phyloP scores from a whole-genome alignment of 2,113 vertebrate species.

The Aepyceros melampus region DNA sequence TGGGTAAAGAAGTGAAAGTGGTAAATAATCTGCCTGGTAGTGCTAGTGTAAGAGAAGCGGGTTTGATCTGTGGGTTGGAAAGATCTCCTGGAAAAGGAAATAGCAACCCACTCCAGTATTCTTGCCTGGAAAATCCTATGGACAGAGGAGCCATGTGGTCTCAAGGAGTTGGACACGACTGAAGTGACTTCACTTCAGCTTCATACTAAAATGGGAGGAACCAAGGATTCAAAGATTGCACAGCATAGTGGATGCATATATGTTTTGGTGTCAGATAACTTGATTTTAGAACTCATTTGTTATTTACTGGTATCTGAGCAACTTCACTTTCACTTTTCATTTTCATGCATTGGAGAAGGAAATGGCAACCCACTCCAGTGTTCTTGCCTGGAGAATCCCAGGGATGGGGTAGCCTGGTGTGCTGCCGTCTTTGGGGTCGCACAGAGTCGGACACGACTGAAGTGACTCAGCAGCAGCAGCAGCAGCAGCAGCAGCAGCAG shows the following conservation, averaged over 20 bases:
- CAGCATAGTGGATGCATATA: background rate
- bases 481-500: too few species aligned
- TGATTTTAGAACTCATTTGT: background rate
- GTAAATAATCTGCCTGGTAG: background rate
- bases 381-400: too few species aligned
- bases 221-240: background rate
- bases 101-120: background rate
- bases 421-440: accelerated
- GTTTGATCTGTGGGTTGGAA: background rate
- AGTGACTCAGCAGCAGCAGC: too few species aligned
- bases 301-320: background rate
- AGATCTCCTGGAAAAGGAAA: background rate
- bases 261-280: background rate
- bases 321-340: too few species aligned
- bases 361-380: too few species aligned
- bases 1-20: background rate
- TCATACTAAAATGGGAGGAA: background rate
- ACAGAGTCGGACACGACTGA: accelerated
- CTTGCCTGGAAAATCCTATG: background rate
- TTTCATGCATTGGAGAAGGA: too few species aligned
- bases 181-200: background rate
- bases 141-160: background rate
- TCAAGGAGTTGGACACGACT: background rate
- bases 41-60: background rate
- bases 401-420: too few species aligned